A percentile compares a stretch with the other conserved stretches of the same genome.
Evolutionary conservation across 2,797 vertebrate species (phyloP).

Genomic region (Otolemur crassicaudatus): DNA sequence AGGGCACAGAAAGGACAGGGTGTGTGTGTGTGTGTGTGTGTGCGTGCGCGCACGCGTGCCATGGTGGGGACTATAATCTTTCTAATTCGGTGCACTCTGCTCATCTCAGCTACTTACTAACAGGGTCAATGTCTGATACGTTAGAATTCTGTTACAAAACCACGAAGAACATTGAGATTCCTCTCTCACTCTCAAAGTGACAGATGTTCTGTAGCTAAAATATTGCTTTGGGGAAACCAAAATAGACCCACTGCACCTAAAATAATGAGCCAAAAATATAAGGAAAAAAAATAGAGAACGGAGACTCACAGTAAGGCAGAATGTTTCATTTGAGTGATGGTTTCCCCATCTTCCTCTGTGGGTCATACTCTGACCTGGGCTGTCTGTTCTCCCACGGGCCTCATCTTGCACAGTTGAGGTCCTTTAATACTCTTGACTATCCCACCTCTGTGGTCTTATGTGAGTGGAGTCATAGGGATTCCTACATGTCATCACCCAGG

Average conservation of each 20-base stretch:
- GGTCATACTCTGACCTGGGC: background rate
- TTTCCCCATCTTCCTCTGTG: background rate
- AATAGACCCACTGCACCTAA: conserved; percentile 57
- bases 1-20: background rate
- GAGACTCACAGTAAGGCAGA: background rate
- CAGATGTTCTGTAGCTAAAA: conserved; percentile 49
- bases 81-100: background rate
- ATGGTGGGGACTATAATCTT: background rate
- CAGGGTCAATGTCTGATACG: background rate
- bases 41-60: background rate
- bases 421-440: background rate
- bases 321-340: background rate
- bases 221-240: conserved; percentile 61
- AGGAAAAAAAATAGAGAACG: conserved; percentile 1
- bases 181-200: conserved; percentile 17
- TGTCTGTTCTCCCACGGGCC: background rate
- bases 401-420: background rate
- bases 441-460: background rate
- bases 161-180: background rate
- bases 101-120: background rate
- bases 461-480: background rate
- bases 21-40: background rate
- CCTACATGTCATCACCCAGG: rapidly evolving
- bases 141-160: conserved; percentile 29
- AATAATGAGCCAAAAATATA: conserved; percentile 60